Percentiles rank a stretch among this genome's conserved stretches.
Conservation (phyloP, 1,140 invertebrate genomes). For the Pararge aegeria region DNA sequence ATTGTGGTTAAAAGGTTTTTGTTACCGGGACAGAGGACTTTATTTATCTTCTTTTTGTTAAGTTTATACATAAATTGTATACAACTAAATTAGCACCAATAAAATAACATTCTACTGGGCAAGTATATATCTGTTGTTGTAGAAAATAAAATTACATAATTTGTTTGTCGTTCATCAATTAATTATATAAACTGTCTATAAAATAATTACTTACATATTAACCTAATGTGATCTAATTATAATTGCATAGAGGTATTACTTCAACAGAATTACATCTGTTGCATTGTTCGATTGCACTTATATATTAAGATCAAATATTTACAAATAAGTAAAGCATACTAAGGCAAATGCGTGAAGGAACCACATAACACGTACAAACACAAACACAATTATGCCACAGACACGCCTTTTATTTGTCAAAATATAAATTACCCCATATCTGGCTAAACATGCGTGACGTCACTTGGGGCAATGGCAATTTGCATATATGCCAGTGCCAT, state of each 20-base stretch:
- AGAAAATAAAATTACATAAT: constrained; percentile 7
- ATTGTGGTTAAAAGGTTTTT: too few relatives aligned
- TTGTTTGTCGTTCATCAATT: not conserved
- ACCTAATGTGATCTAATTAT: constrained; percentile 18
- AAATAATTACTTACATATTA: constrained; percentile 14
- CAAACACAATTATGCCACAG: too few relatives aligned
- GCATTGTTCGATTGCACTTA: constrained; percentile 27
- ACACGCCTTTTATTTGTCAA: too few relatives aligned
- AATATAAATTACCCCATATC: too few relatives aligned
- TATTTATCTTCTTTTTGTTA: not conserved
- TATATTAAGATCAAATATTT: constrained; percentile 19
- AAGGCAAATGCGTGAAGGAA: constrained; percentile 36
- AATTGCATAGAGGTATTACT: constrained; percentile 25
- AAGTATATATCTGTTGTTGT: constrained; percentile 14
- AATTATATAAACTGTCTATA: constrained; percentile 3
- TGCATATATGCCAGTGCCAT: too few relatives aligned
- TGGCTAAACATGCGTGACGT: too few relatives aligned
- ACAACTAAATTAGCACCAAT: not conserved
- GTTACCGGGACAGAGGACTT: too few relatives aligned
- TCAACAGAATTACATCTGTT: constrained; percentile 7
- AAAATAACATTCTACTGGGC: constrained; percentile 17
- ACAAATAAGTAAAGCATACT: constrained; percentile 21
- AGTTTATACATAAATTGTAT: not conserved
- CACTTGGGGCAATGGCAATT: too few relatives aligned
- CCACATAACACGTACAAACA: constrained; percentile 24